phyloP scores from a whole-genome alignment of 2,888 invertebrate species.

The Cephus nigrinus region DNA sequence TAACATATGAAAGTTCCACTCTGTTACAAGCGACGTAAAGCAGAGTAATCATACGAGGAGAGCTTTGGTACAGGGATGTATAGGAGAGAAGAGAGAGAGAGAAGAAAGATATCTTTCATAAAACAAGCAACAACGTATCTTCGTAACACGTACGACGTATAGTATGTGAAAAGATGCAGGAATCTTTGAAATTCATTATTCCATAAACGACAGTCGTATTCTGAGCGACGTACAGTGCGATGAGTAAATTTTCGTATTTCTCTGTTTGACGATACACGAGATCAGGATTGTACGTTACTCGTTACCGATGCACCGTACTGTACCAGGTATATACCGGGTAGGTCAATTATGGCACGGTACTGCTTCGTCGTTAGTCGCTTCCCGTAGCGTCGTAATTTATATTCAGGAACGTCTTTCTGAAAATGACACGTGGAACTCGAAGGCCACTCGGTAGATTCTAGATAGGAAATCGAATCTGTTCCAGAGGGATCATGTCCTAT shows the following conservation, averaged over 20 bases:
- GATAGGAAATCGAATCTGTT: neutral
- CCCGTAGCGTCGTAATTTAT: neutral
- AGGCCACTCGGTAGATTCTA: neutral
- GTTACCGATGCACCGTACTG: neutral
- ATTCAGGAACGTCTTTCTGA: neutral
- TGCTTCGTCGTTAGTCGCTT: neutral
- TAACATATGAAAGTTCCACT: neutral
- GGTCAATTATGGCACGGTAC: neutral
- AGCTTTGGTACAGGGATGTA: neutral
- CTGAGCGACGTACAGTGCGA: neutral
- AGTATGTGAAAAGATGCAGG: neutral
- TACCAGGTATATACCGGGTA: neutral
- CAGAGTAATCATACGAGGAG: neutral
- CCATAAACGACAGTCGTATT: neutral
- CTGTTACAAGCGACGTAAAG: neutral
- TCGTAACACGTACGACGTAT: neutral
- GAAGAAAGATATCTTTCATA: neutral
- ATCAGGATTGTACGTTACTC: neutral
- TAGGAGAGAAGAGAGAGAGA: neutral
- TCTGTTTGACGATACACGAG: neutral
- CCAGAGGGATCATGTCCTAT: neutral
- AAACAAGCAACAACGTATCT: neutral
- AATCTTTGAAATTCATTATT: neutral
- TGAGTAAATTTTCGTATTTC: neutral
- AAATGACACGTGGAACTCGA: neutral